Conservation (phyloP, 2,113 vertebrate species). For the Zapus hudsonius region DNA sequence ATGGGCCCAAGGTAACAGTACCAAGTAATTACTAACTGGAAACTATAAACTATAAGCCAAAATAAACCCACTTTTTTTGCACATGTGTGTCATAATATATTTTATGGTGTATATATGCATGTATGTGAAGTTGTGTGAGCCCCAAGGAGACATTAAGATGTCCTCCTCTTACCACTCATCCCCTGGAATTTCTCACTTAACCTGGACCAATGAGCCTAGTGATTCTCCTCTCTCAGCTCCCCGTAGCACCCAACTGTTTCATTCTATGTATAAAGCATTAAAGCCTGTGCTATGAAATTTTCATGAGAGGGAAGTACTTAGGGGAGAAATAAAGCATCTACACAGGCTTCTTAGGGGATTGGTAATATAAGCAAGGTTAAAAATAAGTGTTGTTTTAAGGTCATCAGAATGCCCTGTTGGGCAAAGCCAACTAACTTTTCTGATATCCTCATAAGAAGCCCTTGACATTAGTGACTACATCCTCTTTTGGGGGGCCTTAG, state of each 20-base stretch:
- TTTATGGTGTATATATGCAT: background rate
- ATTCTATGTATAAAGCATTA: background rate
- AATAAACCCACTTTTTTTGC: background rate
- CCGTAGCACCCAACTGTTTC: background rate
- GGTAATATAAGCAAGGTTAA: background rate
- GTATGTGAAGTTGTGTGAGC: background rate
- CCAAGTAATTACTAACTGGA: background rate
- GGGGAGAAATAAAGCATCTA: background rate
- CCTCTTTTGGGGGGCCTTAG: background rate
- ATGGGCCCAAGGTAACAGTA: background rate
- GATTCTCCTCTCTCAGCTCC: no score
- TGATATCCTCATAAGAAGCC: background rate
- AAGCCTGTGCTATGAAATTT: background rate
- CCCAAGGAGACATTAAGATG: no score
- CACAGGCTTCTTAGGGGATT: background rate
- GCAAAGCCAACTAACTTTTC: background rate
- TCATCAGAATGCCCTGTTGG: background rate
- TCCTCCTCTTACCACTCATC: no score
- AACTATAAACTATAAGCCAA: background rate
- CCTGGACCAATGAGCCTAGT: no score
- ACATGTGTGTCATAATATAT: background rate
- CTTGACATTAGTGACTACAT: background rate
- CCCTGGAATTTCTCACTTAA: no score
- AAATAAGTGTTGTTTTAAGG: constrained; percentile 1
- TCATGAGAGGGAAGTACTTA: background rate